Percentiles rank a stretch among this genome's conserved stretches.
These are phyloP conservation scores for Pygoscelis antarcticus DNA, from an alignment of 2,113 vertebrate species.

Conservation along the genomic window DNA sequence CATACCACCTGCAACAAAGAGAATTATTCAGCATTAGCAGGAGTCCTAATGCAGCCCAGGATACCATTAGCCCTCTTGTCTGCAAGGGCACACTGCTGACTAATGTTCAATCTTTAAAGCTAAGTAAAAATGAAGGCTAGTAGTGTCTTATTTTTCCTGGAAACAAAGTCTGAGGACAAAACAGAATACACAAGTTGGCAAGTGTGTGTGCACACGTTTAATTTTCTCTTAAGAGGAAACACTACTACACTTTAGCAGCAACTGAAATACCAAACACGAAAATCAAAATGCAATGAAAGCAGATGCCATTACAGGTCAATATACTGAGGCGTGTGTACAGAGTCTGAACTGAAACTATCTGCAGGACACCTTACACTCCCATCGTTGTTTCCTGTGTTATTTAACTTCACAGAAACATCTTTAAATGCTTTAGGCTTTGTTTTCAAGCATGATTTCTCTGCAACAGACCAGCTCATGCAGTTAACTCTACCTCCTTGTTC, in stretches of 20 bases:
- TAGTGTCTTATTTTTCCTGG: neutral
- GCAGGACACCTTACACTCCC: neutral
- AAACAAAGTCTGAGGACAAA: neutral
- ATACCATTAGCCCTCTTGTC: neutral
- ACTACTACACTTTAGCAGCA: neutral
- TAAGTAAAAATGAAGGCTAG: neutral
- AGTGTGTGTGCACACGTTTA: neutral
- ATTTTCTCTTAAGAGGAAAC: neutral
- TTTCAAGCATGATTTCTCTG: neutral
- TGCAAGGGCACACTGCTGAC: neutral
- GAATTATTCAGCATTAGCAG: neutral
- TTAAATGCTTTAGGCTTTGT: neutral
- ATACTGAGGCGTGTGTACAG: neutral
- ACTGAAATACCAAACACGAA: neutral
- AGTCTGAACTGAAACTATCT: neutral
- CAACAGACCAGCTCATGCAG: neutral
- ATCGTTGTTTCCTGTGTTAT: neutral
- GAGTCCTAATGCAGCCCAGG: neutral
- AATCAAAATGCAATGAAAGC: neutral
- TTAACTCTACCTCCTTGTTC: neutral
- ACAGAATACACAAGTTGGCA: neutral
- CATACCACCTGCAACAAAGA: constrained; percentile 92
- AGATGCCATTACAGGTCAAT: neutral
- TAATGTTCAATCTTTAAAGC: neutral
- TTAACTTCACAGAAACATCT: neutral